Conservation (phyloP, 2,113 vertebrate species). For the Clarias gariepinus region DNA sequence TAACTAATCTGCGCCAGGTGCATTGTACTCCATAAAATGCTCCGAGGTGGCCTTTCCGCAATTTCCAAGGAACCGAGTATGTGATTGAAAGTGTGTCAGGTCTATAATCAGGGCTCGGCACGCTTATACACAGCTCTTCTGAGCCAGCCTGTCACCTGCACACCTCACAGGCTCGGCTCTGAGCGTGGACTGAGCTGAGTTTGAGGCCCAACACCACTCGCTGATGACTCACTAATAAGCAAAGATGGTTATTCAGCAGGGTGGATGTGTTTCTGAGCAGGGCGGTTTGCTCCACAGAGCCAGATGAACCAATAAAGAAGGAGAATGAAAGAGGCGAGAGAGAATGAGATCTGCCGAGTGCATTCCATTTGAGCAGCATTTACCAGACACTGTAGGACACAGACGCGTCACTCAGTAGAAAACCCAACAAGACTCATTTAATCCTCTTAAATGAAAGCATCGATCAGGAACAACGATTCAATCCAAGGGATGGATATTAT, state of each 20-base stretch:
- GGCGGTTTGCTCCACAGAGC: slow-evolving; percentile 27
- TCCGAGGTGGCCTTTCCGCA: slow-evolving; percentile 56
- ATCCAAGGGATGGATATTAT: neutral
- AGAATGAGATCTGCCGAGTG: slow-evolving; percentile 25
- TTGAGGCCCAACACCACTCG: slow-evolving; percentile 10
- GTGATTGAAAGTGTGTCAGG: slow-evolving; percentile 63
- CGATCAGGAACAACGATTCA: neutral
- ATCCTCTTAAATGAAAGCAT: neutral
- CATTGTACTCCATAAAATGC: slow-evolving; percentile 58
- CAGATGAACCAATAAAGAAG: slow-evolving; percentile 7
- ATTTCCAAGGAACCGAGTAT: slow-evolving; percentile 57
- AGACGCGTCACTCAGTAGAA: neutral
- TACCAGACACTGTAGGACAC: neutral
- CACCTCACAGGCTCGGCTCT: slow-evolving; percentile 24
- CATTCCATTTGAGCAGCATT: slow-evolving; percentile 24
- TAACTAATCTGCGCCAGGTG: slow-evolving; percentile 58
- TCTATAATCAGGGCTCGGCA: slow-evolving; percentile 25
- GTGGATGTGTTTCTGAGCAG: slow-evolving; percentile 45
- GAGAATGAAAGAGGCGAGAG: slow-evolving; percentile 19
- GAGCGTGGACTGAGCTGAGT: slow-evolving; percentile 19
- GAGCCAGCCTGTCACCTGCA: slow-evolving; percentile 34
- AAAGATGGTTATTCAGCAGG: slow-evolving; percentile 44
- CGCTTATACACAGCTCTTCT: slow-evolving; percentile 16
- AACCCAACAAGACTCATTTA: slow-evolving; percentile 7
- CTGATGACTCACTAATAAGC: slow-evolving; percentile 30